Conservation (phyloP, 2,888 invertebrate genomes). For the Rotaria socialis region DNA sequence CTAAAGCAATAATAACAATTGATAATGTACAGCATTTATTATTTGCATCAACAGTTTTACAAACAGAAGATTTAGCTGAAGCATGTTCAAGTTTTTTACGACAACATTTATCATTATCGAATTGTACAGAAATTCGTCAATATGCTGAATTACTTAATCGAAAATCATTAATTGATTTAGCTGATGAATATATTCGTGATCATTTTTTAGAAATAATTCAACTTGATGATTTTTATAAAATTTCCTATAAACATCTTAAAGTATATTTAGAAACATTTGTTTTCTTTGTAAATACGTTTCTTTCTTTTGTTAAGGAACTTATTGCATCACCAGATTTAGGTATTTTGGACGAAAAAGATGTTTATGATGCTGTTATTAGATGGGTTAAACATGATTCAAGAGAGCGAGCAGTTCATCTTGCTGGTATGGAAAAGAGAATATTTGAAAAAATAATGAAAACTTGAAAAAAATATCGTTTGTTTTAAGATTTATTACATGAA, state of each 20-base stretch:
- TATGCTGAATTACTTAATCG: constrained; percentile 63
- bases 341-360: constrained; percentile 61
- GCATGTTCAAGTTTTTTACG: constrained; percentile 60
- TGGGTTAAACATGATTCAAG: constrained; percentile 60
- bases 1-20: constrained; percentile 55
- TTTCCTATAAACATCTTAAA: constrained; percentile 12
- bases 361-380: constrained; percentile 60
- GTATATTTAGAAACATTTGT: background rate
- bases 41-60: constrained; percentile 60
- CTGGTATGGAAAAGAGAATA: background rate
- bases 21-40: constrained; percentile 60
- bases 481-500: constrained; percentile 28
- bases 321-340: constrained; percentile 61
- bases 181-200: constrained; percentile 59
- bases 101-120: constrained; percentile 61
- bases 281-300: no score
- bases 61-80: constrained; percentile 59
- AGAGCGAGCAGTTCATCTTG: constrained; percentile 49
- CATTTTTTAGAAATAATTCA: constrained; percentile 51
- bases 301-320: constrained; percentile 57
- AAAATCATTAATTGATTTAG: constrained; percentile 59
- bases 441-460: no score
- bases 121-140: constrained; percentile 63
- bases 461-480: background rate
- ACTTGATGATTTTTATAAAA: constrained; percentile 35